A percentile compares a stretch with the other conserved stretches of the same genome.
Conservation (phyloP, 2,888 invertebrate genomes). For the Dryococelus australis region DNA sequence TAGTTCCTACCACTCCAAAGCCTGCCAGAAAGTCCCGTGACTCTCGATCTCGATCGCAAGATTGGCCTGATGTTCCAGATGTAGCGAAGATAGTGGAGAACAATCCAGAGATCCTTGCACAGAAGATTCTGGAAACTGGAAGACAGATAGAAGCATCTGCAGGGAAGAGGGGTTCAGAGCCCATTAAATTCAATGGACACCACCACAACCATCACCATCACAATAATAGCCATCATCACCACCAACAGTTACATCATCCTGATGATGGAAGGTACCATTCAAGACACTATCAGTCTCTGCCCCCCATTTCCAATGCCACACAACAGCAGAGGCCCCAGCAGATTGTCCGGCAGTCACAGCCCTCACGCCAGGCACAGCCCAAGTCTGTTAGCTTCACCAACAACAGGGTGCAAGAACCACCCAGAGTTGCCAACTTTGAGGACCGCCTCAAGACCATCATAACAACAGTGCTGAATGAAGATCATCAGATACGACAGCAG, state of each 20-base stretch:
- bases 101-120: slow-evolving; percentile 88
- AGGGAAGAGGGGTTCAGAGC: slow-evolving; percentile 62
- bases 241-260: neutral
- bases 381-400: slow-evolving; percentile 56
- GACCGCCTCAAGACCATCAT: slow-evolving; percentile 88
- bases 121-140: slow-evolving; percentile 89
- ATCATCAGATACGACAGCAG: slow-evolving; percentile 67
- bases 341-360: neutral
- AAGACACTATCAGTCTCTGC: slow-evolving; percentile 20
- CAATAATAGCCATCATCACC: neutral
- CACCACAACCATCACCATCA: slow-evolving; percentile 25
- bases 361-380: neutral
- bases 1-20: neutral
- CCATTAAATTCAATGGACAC: slow-evolving; percentile 42
- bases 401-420: slow-evolving; percentile 76
- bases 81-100: slow-evolving; percentile 91
- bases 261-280: slow-evolving; percentile 25
- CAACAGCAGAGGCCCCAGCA: slow-evolving; percentile 17
- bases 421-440: slow-evolving; percentile 86
- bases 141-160: slow-evolving; percentile 80
- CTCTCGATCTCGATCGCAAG: slow-evolving; percentile 81
- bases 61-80: slow-evolving; percentile 92
- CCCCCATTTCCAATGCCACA: neutral
- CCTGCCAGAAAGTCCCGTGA: slow-evolving; percentile 70
- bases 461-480: slow-evolving; percentile 85